Evolutionary conservation across 2,888 invertebrate species (phyloP), one percentile per base, ranked within the genome.

Genomic region (Aelia acuminata): DNA sequence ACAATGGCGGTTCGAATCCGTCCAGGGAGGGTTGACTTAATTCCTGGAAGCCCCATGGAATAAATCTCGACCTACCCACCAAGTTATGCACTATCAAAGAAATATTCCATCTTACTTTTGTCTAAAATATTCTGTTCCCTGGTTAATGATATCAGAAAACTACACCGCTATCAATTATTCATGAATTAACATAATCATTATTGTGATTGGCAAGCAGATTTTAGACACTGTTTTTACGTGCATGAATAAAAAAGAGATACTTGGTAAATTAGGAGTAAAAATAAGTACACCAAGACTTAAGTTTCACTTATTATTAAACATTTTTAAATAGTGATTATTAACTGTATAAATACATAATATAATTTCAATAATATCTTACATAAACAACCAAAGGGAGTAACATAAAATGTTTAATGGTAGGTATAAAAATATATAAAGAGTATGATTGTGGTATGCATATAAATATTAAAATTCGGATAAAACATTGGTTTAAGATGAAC

Each of bases 381-480:
- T 43, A 80, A 80, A 80, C 80, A 80, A 80, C 43, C 43, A 80
- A 75, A 39, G 43, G 39, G 80, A 47, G 43, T 80, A 80, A 80
- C 63, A 80, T 80, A 80, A 80, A 39, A 43, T 80, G 39, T 80
- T 80, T 43, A 80, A 47, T 47, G 80, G 43, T 22, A 80, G 43
- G 43, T 80, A 80, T 80, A 80, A 80, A 80, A 80, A 80, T 80
- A 80, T 80, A 80, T 43, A 80, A 47, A 80, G 43, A 80, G 80
- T 47, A 80, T 70, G 63, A 80, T 80, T 80, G 63, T 80, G 80
- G 80, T 43, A 80, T 43, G 80, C 43, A 80, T 80, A 43, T 80
- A 80, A 8, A 80, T 47, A 80, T 80, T 18, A 80, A 80, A 70
- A 70, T 70, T 35, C 63, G 63, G 63, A 70, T 70, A 70, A 47